Evolutionary conservation across 2,113 vertebrate genomes (phyloP), one percentile per base, ranked within the genome.

Genomic region (Brachyhypopomus gauderio): DNA sequence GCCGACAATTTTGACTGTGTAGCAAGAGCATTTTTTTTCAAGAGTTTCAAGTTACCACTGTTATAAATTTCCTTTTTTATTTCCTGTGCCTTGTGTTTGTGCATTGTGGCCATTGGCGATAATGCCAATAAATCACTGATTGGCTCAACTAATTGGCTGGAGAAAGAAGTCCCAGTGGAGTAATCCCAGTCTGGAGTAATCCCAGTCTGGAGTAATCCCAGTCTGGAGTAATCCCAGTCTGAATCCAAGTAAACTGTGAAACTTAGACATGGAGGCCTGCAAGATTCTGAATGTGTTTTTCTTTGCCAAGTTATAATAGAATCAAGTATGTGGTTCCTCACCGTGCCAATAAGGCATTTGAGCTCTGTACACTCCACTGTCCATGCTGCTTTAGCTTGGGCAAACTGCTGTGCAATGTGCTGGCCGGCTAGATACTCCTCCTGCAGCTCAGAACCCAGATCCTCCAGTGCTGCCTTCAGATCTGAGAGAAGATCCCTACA

Each of bases 381-480:
- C 95, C 95, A 96, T 52, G 89, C 76, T 20, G 92, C 91, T 83
- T 94, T 95, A 89, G 94, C 93, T 58, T 94, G 93, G 79, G 94
- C 94, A 77, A 95, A 95, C 79, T 95, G 94, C 72, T 94, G 94
- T 88, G 94, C 92, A 76, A 95, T 90, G 79, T 94, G 92, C 0
- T 91, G 89, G 76, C 93, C 90, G 0, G 92, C 89, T 0, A 87
- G 90, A 78, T 90, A 87, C 74, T 94, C 96, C 80, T 94, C 95
- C 72, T 83, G 93, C 77, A 98, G 92, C 90, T 96, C 94, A 16
- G 85, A 91, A 79, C 94, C 90, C 20, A 98, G 92, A 75, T 96
- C 95, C 80, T 94, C 93, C 90, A 99, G 84, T 3, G 94, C 93
- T 75, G 91, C 93, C 87, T 92, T 95, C 87, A 98, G 95, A 87